Evolutionary conservation across 2,113 vertebrate genomes (phyloP).

Genomic region (Pangasianodon hypophthalmus): DNA sequence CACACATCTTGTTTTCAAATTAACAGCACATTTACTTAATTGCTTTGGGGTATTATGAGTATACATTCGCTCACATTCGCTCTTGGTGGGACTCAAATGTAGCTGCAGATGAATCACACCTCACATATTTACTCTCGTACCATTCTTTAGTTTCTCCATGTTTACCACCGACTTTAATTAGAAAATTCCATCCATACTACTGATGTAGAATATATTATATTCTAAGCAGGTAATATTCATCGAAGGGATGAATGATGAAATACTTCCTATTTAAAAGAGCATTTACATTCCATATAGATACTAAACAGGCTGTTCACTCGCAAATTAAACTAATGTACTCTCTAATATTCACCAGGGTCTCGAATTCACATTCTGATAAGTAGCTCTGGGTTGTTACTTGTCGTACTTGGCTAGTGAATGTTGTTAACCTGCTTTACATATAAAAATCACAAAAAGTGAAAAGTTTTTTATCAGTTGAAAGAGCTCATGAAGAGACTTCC

Average conservation of each 20-base stretch:
- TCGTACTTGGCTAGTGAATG: background rate
- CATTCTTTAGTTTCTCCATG: background rate
- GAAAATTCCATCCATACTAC: background rate
- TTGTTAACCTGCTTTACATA: background rate
- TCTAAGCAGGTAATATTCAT: background rate
- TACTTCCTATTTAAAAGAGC: background rate
- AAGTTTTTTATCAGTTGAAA: background rate
- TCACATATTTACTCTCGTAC: background rate
- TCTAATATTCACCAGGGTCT: background rate
- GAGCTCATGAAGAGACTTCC: background rate
- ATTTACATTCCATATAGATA: too few relatives aligned
- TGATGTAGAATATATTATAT: background rate
- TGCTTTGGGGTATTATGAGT: slow-evolving; percentile 33
- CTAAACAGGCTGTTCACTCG: background rate
- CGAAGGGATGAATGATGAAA: background rate
- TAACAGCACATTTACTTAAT: slow-evolving; percentile 41
- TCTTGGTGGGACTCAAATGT: background rate
- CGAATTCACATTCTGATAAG: background rate
- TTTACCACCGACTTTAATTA: background rate
- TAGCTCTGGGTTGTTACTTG: background rate
- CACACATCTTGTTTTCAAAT: slow-evolving; percentile 32
- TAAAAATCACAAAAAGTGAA: background rate
- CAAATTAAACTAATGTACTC: background rate
- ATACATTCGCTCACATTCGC: background rate
- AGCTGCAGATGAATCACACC: slow-evolving; percentile 7